Base-by-base conservation (phyloP, 2,113 vertebrate genomes). In the Carettochelys insculpta region DNA sequence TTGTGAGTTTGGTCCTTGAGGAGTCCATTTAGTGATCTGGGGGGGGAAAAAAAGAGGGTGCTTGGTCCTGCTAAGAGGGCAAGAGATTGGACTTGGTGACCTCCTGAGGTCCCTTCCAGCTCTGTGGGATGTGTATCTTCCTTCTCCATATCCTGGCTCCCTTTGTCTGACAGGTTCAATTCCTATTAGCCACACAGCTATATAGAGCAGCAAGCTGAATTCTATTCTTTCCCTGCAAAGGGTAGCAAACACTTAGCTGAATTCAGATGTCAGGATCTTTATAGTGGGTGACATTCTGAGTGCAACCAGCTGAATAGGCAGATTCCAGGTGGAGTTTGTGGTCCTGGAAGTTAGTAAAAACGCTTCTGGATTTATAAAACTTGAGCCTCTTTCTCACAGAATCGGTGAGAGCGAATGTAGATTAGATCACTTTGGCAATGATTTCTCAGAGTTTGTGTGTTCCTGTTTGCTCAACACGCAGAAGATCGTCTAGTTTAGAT, bases 381-480 rank as follows among this genome's bases (percentile, higher is more conserved):
- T 52, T 45, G 41, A 45, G 13, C 71, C 25, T 41, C 5, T 45
- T 45, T 45, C 48, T 93, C 76, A 41, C 0, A 0, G 61, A 89
- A 88, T 80, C 51, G 43, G 79, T 43, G 48, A 89, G 83, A 94
- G 89, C 90, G 82, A 92, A 92, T 81, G 76, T 90, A 58, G 71
- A 90, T 94, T 92, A 94, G 41, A 38, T 68, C n/a, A n/a, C 20
- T n/a, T 68, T 38, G 17, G 61, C 61, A 68, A 19, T 95, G 92
- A 90, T 97, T 95, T 95, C 94, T 95, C 95, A 95, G 90, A 87
- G 86, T 86, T 85, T 27, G 5, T 93, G 94, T 96, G 94, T 95
- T 97, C 93, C 92, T 97, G 87, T 95, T 97, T 94, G 94, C 90
- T 94, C 94, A 94, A 84, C 90, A 22, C 89, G 92, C 94, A 95